These are phyloP conservation scores for Tokudaia muenninki DNA, from an alignment of 2,797 vertebrate genomes.

Conservation along the genomic window DNA sequence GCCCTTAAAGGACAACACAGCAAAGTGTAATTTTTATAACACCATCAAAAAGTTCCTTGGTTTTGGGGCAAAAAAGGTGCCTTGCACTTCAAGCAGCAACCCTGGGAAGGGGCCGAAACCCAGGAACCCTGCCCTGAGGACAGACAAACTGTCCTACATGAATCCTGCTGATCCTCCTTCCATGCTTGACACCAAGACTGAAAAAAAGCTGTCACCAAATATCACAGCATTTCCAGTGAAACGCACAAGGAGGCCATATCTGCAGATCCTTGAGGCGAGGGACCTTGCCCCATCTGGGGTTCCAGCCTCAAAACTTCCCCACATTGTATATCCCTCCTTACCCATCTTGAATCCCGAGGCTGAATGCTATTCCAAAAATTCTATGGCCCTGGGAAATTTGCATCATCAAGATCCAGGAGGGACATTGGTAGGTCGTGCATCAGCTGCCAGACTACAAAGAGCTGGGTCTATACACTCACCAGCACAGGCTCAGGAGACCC, in stretches of 20 bases:
- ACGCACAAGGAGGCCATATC: not conserved
- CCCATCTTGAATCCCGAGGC: too few relatives aligned
- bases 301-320: too few relatives aligned
- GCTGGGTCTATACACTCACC: not conserved
- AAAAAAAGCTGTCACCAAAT: not conserved
- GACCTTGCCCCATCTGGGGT: rapidly evolving
- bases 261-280: not conserved
- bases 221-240: not conserved
- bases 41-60: not conserved
- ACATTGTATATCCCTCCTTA: too few relatives aligned
- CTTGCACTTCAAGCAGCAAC: not conserved
- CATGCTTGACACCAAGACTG: not conserved
- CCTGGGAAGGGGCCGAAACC: not conserved
- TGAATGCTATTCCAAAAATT: not conserved
- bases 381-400: not conserved
- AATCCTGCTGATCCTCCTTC: not conserved
- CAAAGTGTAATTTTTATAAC: rapidly evolving
- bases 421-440: not conserved
- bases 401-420: not conserved
- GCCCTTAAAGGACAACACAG: not conserved
- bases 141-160: not conserved
- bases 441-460: not conserved
- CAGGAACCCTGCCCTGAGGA: not conserved
- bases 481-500: not conserved
- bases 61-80: too few relatives aligned